Evolutionary conservation across 2,113 vertebrate genomes (phyloP), one percentile per base, ranked within the genome.

Genomic region (Ploceus nigricollis): DNA sequence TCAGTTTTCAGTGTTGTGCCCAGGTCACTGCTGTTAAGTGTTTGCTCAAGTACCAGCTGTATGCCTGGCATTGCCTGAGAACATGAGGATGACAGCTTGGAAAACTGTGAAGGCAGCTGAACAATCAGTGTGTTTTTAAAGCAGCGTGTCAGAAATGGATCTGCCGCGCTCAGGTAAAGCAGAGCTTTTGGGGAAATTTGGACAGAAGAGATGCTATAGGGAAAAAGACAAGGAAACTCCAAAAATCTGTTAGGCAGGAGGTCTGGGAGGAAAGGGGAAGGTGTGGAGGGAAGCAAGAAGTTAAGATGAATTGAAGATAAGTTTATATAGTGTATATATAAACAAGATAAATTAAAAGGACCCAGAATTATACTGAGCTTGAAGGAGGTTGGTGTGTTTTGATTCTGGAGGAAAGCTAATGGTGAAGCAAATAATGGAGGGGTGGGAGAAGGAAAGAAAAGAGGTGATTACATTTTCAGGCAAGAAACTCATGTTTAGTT

Each of bases 401-500:
- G n/a, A 80, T 77, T 96, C 63, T 86, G 85, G 87, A 86, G 51
- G 64, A 58, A 95, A 81, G 37, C 39, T 75, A 93, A 16, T 1
- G 1, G 30, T 90, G 39, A 87, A 82, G 22, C 30, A 73, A 80
- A 77, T 66, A 73, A 70, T 63, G 24, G 16, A 9, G 1, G 13
- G 1, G 5, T 21, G n/a, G 10, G 23, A 31, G 66, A 33, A 80
- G 45, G 30, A 90, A 95, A 45, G 54, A 66, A 86, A 92, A 88
- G 58, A 85, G 19, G 12, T 77, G 45, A 58, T 80, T 54, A 71
- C 31, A 83, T 79, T 81, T 70, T 54, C 28, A 77, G 56, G 58
- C 73, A 91, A 88, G 66, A 93, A 93, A 66, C 50, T 45, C 5
- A 4, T 54, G 47, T 90, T 88, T 88, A 51, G 47, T 69, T 96